Evolutionary conservation across 2,888 invertebrate genomes (phyloP), one percentile per base, ranked within the genome.

Genomic region (Maniola hyperantus): DNA sequence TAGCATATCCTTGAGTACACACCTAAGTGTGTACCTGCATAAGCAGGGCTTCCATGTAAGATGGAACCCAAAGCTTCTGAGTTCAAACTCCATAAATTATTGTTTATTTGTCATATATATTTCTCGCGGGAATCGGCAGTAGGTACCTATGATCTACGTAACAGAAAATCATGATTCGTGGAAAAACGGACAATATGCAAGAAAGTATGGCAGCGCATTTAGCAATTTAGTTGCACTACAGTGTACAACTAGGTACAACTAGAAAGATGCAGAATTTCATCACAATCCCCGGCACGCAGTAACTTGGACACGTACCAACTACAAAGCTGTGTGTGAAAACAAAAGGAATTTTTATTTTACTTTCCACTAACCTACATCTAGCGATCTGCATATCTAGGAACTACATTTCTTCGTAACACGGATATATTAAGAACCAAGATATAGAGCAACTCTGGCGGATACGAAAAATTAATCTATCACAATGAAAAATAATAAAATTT

Each of bases 251-350:
- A 7, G 63, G 50, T 26, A 61, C 18, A 5, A 15, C 15, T 15
- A 34, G 64, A 64, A 15, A n/a, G 46, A 62, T 68, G 64, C 54
- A 66, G 53, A 68, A 62, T 62, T 64, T 36, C 51, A 59, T 62
- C 64, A 53, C 62, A 65, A 66, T 61, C n/a, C 42, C 55, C 55
- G 39, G 66, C 64, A 48, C 62, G 66, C 61, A 64, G 57, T 63
- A 44, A 53, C 60, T 65, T 70, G 67, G 67, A 65, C 65, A 50
- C 60, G 60, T 39, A 65, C 57, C 70, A 64, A 68, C 48, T 39
- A 2, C 11, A 48, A 50, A 34, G 59, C 34, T 33, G 8, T 8
- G 15, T 1, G 50, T 13, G 50, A 61, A 50, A 61, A 61, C 36
- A 60, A 61, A 60, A 61, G 61, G 50, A 61, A 61, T 51, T 61